A percentile compares a stretch with the other conserved stretches of the same genome.
Conservation (phyloP, 2,888 invertebrate species). For the Trichacis sp. region DNA sequence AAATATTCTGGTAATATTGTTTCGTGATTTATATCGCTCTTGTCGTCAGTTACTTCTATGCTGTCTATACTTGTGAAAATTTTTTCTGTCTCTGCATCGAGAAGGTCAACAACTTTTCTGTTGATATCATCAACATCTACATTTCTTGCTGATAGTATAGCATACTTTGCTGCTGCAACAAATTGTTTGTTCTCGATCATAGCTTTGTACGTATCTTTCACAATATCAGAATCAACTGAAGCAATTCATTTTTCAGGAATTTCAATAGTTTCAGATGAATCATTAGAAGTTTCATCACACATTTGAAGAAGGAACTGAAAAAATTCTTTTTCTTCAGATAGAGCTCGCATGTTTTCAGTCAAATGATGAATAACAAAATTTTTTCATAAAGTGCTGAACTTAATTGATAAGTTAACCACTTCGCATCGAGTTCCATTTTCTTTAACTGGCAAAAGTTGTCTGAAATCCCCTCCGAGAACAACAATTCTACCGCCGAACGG, state of each 20-base stretch:
- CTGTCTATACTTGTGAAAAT: conserved; percentile 19
- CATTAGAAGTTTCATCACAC: conserved; percentile 28
- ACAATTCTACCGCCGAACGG: conserved; percentile 25
- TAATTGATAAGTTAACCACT: conserved; percentile 25
- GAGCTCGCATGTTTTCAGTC: no score
- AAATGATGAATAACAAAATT: no score
- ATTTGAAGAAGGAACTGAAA: conserved; percentile 24
- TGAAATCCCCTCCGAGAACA: no score
- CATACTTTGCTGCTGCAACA: neutral
- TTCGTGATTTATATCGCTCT: conserved; percentile 13
- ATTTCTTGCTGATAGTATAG: conserved; percentile 26
- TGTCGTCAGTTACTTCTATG: conserved; percentile 6
- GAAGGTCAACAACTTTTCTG: conserved; percentile 16
- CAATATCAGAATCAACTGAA: conserved; percentile 22
- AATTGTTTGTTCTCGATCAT: conserved; percentile 12
- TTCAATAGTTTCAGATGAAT: conserved; percentile 16
- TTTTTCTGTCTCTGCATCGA: conserved; percentile 11
- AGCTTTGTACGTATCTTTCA: conserved; percentile 26
- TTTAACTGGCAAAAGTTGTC: conserved; percentile 22
- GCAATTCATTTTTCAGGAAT: conserved; percentile 26
- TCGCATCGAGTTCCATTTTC: conserved; percentile 21
- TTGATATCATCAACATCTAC: conserved; percentile 44
- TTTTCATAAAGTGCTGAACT: conserved; percentile 11
- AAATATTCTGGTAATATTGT: conserved; percentile 21
- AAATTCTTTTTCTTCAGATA: conserved; percentile 20